phyloP scores from a whole-genome alignment of 2,888 invertebrate genomes.

The Therioaphis trifolii region DNA sequence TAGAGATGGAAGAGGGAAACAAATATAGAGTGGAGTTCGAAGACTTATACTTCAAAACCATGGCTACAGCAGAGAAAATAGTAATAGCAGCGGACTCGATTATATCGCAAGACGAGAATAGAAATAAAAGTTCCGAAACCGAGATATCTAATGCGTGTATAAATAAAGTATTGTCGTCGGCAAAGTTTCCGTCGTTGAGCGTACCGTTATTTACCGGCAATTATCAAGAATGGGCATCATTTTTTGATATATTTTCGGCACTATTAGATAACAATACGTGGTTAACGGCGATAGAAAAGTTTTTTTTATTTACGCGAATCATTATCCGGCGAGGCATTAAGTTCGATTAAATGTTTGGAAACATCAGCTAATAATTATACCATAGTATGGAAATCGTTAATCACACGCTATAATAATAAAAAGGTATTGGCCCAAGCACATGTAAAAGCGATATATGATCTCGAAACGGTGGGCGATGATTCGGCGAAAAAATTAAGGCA shows the following conservation, averaged over 20 bases:
- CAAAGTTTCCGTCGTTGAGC: not conserved
- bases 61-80: not conserved
- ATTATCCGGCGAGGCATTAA: too few relatives aligned
- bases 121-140: too few relatives aligned
- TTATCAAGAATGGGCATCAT: constrained; percentile 6
- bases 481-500: constrained; percentile 8
- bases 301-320: too few relatives aligned
- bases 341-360: constrained; percentile 9
- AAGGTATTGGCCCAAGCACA: constrained; percentile 7
- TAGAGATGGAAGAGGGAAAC: constrained; percentile 12
- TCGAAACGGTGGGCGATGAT: constrained; percentile 1
- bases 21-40: not conserved
- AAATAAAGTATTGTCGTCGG: too few relatives aligned
- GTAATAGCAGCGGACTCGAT: too few relatives aligned
- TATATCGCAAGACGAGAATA: too few relatives aligned
- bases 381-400: not conserved
- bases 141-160: too few relatives aligned
- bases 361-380: constrained; percentile 6
- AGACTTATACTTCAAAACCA: not conserved
- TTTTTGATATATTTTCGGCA: not conserved
- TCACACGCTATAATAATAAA: not conserved
- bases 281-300: too few relatives aligned
- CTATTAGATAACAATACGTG: too few relatives aligned
- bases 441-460: constrained; percentile 18
- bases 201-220: constrained; percentile 15